These are phyloP conservation scores for Urosaurus nigricauda DNA, from an alignment of 2,797 vertebrate genomes.

Conservation along the genomic window DNA sequence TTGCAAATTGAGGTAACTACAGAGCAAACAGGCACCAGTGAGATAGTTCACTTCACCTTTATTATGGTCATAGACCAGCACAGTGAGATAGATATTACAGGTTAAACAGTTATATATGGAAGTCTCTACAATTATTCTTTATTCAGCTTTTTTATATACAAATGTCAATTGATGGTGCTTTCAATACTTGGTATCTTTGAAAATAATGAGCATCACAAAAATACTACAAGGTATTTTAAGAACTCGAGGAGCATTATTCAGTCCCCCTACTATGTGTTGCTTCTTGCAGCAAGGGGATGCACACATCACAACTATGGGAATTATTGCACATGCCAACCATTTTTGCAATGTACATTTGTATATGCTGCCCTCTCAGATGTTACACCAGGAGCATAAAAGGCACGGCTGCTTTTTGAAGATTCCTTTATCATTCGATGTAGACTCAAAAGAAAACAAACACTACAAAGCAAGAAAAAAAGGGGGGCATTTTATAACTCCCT, in stretches of 20 bases:
- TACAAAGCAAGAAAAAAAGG: neutral
- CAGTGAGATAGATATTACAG: conserved; percentile 4
- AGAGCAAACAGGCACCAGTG: neutral
- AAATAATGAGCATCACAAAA: neutral
- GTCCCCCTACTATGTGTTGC: no score
- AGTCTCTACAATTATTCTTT: neutral
- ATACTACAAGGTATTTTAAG: neutral
- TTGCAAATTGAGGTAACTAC: neutral
- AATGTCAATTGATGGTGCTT: neutral
- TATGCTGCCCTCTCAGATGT: neutral
- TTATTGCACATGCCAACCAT: neutral
- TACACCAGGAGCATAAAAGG: neutral
- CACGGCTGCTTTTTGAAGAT: neutral
- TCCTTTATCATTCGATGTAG: neutral
- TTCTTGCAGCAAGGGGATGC: neutral
- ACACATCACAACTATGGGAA: neutral
- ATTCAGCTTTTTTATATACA: neutral
- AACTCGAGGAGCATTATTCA: neutral
- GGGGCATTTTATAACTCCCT: neutral
- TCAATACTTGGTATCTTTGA: neutral
- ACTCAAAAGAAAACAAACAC: neutral
- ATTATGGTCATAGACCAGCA: no score
- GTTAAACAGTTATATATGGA: neutral
- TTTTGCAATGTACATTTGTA: neutral
- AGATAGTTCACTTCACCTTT: neutral